A percentile compares a stretch with the other conserved stretches of the same genome.
phyloP scores from a whole-genome alignment of 35 echinoderm and acorn worm genomes.

The Chiridota heheva region DNA sequence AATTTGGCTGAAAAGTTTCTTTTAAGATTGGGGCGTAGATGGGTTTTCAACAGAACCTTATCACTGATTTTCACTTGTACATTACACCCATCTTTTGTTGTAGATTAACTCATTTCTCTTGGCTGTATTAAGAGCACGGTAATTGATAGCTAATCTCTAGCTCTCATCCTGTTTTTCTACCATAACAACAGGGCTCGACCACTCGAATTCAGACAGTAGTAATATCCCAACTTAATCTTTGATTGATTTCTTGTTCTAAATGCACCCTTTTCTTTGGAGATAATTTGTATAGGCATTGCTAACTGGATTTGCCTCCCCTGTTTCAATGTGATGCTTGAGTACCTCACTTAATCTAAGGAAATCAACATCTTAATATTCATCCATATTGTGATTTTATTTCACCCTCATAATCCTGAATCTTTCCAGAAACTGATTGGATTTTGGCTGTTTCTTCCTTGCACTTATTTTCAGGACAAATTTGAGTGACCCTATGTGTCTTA shows the following conservation, averaged over 20 bases:
- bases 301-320: not conserved
- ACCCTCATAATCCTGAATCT: not conserved
- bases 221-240: not conserved
- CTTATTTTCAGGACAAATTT: not conserved
- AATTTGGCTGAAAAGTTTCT: slow-evolving; percentile 16
- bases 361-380: not conserved
- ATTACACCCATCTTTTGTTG: too few species aligned
- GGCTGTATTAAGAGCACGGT: not conserved
- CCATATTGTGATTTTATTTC: not conserved
- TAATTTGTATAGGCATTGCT: not conserved
- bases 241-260: not conserved
- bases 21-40: not conserved
- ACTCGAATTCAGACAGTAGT: not conserved
- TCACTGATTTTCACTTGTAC: not conserved
- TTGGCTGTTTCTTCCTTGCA: not conserved
- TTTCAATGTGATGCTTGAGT: not conserved
- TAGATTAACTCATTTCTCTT: too few species aligned
- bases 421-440: not conserved
- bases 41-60: slow-evolving; percentile 10
- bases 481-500: not conserved
- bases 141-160: not conserved
- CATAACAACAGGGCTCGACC: not conserved
- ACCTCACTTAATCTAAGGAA: not conserved
- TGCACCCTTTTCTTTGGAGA: not conserved
- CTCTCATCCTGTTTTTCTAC: not conserved